phyloP scores from a whole-genome alignment of 1,140 invertebrate genomes.

The Danaus melanippus region DNA sequence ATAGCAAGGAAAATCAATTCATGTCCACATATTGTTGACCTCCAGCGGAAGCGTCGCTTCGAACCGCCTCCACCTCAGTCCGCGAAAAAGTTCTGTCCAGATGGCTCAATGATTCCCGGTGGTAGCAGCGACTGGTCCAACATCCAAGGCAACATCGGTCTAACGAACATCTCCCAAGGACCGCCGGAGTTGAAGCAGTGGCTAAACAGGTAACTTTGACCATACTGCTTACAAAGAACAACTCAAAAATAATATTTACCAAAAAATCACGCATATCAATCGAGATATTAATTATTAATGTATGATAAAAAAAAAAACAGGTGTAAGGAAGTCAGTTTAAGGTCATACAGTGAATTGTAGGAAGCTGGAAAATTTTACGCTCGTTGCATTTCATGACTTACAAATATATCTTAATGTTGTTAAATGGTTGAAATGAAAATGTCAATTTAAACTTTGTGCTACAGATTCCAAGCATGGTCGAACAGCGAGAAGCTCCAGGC shows the following conservation, averaged over 20 bases:
- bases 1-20: too few relatives aligned
- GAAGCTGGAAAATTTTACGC: too few relatives aligned
- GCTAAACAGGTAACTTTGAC: conserved; percentile 41
- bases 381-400: too few relatives aligned
- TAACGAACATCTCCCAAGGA: conserved; percentile 24
- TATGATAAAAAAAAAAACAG: too few relatives aligned
- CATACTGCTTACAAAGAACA: too few relatives aligned
- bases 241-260: too few relatives aligned
- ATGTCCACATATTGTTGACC: too few relatives aligned
- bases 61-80: conserved; percentile 40
- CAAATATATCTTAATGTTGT: too few relatives aligned
- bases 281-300: too few relatives aligned
- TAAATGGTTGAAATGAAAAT: neutral
- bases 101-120: conserved; percentile 19
- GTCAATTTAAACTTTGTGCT: conserved; percentile 5
- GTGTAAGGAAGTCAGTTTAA: too few relatives aligned
- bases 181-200: conserved; percentile 51
- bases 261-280: too few relatives aligned
- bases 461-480: conserved; percentile 83
- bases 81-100: conserved; percentile 48
- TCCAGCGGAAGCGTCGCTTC: conserved; percentile 51
- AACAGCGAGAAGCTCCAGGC: conserved; percentile 91
- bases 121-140: conserved; percentile 18
- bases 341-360: too few relatives aligned
- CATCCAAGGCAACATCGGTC: conserved; percentile 11